A percentile compares a stretch with the other conserved stretches of the same genome.
Evolutionary conservation across 2,113 vertebrate species (phyloP).

Genomic region (Excalfactoria chinensis): DNA sequence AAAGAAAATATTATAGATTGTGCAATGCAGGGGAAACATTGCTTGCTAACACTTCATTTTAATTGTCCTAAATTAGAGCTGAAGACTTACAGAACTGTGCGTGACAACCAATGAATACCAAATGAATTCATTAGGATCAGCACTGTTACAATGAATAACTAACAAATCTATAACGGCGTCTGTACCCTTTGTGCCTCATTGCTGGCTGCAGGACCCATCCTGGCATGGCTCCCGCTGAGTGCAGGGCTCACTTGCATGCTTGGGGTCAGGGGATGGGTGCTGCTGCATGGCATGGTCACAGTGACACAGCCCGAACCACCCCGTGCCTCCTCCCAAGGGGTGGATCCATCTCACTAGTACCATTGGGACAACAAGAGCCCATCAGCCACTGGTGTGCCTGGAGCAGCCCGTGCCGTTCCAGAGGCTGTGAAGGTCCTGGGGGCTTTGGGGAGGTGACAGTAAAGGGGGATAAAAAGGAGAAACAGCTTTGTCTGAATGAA

Average conservation of each 20-base stretch:
- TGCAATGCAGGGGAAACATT: conserved; percentile 72
- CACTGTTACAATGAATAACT: conserved; percentile 63
- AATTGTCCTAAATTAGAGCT: conserved; percentile 79
- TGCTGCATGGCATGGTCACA: not conserved
- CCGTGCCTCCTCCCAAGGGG: rapidly evolving
- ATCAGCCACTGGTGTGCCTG: not conserved
- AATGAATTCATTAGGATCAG: conserved; percentile 70
- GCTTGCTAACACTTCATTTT: conserved; percentile 78
- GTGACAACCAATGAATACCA: conserved; percentile 72
- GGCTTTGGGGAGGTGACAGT: not conserved
- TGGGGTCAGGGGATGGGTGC: not conserved
- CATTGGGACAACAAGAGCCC: not conserved
- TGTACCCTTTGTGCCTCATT: not conserved
- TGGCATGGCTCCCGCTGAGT: not conserved
- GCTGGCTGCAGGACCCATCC: not conserved
- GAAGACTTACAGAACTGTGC: conserved; percentile 71
- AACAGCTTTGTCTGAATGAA: not conserved
- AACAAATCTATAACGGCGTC: conserved; percentile 40
- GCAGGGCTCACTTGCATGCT: not conserved
- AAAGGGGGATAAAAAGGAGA: not conserved
- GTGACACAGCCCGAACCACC: not conserved
- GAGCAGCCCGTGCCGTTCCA: not conserved
- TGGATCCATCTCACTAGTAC: not conserved
- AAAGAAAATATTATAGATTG: conserved; percentile 62
- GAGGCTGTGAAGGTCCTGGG: not conserved